Evolutionary conservation across 2,797 vertebrate species (phyloP).

Genomic region (Melanotaenia maccullochi): DNA sequence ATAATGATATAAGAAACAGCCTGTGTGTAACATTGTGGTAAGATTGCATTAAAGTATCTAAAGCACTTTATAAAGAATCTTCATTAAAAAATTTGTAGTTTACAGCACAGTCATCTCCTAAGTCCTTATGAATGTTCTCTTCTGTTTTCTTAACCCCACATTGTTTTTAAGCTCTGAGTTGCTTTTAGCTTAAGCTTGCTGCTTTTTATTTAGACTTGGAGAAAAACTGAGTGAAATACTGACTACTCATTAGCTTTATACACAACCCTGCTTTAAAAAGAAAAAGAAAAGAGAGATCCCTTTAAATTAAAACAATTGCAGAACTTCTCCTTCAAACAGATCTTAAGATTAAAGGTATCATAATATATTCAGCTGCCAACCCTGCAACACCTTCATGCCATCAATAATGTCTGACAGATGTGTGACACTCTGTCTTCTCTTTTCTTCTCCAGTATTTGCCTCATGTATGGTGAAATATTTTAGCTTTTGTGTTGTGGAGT

Average conservation of each 20-base stretch:
- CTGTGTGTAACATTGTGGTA: too few species aligned
- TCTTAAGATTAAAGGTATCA: not conserved
- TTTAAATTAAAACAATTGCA: not conserved
- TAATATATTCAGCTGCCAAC: not conserved
- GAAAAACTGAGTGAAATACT: not conserved
- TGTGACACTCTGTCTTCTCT: too few species aligned
- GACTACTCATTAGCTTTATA: not conserved
- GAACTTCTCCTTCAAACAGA: not conserved
- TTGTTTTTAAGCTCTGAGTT: not conserved
- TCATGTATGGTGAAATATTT: too few species aligned
- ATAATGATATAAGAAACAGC: not conserved
- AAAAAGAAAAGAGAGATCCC: not conserved
- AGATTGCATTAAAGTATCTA: not conserved
- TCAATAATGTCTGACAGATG: not conserved
- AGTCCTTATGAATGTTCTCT: too few species aligned
- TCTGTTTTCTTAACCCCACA: not conserved
- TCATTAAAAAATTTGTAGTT: not conserved
- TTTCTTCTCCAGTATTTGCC: too few species aligned
- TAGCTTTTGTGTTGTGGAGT: not conserved
- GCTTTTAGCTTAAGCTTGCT: too few species aligned
- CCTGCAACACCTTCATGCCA: not conserved
- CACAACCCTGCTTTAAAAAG: not conserved
- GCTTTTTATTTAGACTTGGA: too few species aligned
- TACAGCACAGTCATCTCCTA: too few species aligned
- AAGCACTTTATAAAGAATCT: not conserved